phyloP scores from a whole-genome alignment of 1,140 invertebrate species.

The Meloidogyne floridensis region DNA sequence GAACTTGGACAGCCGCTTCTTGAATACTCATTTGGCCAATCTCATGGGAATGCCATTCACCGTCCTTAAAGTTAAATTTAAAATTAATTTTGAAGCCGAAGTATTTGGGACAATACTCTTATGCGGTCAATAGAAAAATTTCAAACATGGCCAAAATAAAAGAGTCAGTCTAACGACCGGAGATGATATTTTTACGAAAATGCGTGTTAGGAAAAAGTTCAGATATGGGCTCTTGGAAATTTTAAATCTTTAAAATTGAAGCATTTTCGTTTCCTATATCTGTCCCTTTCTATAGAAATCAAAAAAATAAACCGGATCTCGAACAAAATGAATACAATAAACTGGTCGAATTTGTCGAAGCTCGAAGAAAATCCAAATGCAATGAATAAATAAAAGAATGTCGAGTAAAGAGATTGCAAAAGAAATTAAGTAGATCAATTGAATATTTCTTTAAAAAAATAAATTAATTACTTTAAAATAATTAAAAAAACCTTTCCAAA shows the following conservation, averaged over 20 bases:
- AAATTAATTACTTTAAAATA: no score
- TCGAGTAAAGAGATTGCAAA: slow-evolving; percentile 48
- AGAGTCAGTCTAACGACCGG: no score
- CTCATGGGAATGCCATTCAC: slow-evolving; percentile 44
- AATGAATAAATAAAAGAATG: slow-evolving; percentile 46
- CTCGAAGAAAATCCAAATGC: slow-evolving; percentile 51
- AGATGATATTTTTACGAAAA: no score
- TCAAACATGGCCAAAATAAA: no score
- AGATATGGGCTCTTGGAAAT: no score
- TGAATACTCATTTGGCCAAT: slow-evolving; percentile 52
- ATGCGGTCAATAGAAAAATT: no score
- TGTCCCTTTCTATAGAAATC: no score
- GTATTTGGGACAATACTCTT: neutral
- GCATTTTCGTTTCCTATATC: no score
- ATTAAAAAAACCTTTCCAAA: slow-evolving; percentile 32
- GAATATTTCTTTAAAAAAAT: slow-evolving; percentile 34
- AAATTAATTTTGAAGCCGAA: neutral
- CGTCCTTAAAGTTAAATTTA: slow-evolving; percentile 26
- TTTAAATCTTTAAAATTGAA: no score
- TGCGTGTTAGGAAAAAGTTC: no score
- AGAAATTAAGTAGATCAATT: slow-evolving; percentile 37
- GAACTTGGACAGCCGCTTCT: slow-evolving; percentile 45
- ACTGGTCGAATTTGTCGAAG: slow-evolving; percentile 40
- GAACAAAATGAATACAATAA: slow-evolving; percentile 42
- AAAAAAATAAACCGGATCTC: slow-evolving; percentile 41